Base-by-base conservation (phyloP, 2,888 invertebrate genomes). In the Agapostemon virescens region DNA sequence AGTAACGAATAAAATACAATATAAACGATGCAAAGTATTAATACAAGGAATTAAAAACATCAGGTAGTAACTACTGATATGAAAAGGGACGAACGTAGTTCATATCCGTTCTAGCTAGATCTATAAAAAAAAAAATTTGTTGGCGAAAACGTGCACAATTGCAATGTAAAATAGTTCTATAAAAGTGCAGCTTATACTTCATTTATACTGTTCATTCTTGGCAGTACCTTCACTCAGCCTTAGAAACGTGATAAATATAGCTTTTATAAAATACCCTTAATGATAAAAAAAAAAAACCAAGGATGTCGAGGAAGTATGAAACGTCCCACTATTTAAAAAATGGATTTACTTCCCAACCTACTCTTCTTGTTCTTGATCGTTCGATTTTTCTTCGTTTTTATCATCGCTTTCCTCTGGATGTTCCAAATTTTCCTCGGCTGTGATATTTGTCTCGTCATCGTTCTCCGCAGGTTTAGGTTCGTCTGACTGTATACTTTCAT, bases 321-420 rank as follows among this genome's bases (percentile, higher is more conserved):
- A 82, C 81, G 75, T 80, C 69, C 77, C 83, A 83, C 77, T 71
- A 74, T 74, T 69, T 49, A 11, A 49, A 49, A 45, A 64, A 71
- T 83, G 83, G 85, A 78, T 67, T 72, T 81, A 81, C 72, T 77
- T 83, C 82, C 75, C 85, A 83, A n/a, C 87, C 85, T 91, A 92
- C 88, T 92, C 92, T 85, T 92, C 92, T 84, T 92, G 89, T 81
- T 92, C 91, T 86, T 92, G 90, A 76, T 91, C 90, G 55, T 92
- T 90, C 45, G 90, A 90, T 84, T 92, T 91, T 73, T 92, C 92
- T 77, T 91, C 89, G 81, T 89, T 87, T 79, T 91, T 91, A 83
- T 93, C 93, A 75, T 82, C 89, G 67, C 86, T 88, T 38, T 91
- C 90, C 42, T 90, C 90, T 71, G 86, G 89, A 87, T 88, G 89